Conservation (phyloP, 2,113 vertebrate genomes). For the Carlito syrichta region DNA sequence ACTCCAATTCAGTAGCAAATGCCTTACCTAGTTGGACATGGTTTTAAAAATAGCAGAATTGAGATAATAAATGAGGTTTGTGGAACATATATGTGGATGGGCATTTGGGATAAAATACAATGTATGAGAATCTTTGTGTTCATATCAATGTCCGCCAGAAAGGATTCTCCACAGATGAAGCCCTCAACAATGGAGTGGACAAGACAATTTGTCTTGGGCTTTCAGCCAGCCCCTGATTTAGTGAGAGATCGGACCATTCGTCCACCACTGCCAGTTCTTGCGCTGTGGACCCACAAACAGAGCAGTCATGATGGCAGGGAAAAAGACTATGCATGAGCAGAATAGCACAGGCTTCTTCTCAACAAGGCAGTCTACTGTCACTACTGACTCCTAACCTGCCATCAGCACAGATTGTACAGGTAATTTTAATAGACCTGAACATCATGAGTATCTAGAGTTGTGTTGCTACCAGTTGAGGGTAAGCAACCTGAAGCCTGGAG, state of each 20-base stretch:
- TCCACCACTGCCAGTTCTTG: too few relatives aligned
- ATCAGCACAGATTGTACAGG: rapidly evolving
- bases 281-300: rapidly evolving
- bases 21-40: neutral
- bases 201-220: neutral
- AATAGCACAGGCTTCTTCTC: neutral
- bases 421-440: neutral
- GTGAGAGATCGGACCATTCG: too few relatives aligned
- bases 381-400: neutral
- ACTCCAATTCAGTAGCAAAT: neutral
- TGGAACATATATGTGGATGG: neutral
- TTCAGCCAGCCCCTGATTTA: neutral
- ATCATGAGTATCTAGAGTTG: rapidly evolving
- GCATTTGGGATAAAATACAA: neutral
- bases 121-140: neutral
- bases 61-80: neutral
- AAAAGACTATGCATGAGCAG: rapidly evolving
- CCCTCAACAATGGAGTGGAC: neutral
- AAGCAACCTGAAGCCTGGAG: neutral
- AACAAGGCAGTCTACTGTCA: too few relatives aligned
- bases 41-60: neutral
- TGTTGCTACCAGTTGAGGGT: rapidly evolving
- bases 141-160: neutral
- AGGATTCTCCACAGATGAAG: neutral
- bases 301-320: neutral